Conservation (phyloP, 1,140 invertebrate species). For the Drosophila kanapiae region DNA sequence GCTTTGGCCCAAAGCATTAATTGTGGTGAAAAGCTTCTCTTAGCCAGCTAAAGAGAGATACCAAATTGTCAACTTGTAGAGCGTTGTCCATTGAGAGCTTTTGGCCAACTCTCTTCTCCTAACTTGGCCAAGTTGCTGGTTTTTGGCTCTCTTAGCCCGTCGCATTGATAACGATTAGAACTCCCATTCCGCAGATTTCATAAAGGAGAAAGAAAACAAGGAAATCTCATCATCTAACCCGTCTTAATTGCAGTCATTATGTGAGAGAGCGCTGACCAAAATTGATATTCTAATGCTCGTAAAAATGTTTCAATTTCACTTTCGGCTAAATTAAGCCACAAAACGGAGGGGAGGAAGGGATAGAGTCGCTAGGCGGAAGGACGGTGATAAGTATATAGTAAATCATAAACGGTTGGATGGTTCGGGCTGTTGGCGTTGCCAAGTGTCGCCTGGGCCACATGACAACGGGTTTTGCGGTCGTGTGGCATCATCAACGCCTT, state of each 20-base stretch:
- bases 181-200: neutral
- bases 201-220: neutral
- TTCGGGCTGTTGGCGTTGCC: conserved; percentile 37
- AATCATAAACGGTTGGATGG: conserved; percentile 53
- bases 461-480: conserved; percentile 31
- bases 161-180: conserved; percentile 72
- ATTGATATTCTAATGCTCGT: conserved; percentile 69
- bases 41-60: conserved; percentile 8
- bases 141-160: conserved; percentile 10
- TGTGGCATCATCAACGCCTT: conserved; percentile 68
- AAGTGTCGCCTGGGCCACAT: conserved; percentile 39
- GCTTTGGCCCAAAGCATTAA: neutral
- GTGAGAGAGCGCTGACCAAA: conserved; percentile 26
- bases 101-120: conserved; percentile 16
- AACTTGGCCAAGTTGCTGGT: neutral
- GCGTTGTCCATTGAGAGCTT: neutral
- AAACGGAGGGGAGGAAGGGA: conserved; percentile 35
- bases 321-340: conserved; percentile 62
- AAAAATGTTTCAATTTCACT: conserved; percentile 45
- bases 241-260: conserved; percentile 72
- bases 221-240: conserved; percentile 47
- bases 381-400: conserved; percentile 50
- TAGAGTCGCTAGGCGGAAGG: conserved; percentile 25
- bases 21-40: conserved; percentile 54
- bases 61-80: conserved; percentile 10